These are phyloP conservation scores for Leptinotarsa texana DNA, from an alignment of 1,140 invertebrate genomes.

Conservation along the genomic window DNA sequence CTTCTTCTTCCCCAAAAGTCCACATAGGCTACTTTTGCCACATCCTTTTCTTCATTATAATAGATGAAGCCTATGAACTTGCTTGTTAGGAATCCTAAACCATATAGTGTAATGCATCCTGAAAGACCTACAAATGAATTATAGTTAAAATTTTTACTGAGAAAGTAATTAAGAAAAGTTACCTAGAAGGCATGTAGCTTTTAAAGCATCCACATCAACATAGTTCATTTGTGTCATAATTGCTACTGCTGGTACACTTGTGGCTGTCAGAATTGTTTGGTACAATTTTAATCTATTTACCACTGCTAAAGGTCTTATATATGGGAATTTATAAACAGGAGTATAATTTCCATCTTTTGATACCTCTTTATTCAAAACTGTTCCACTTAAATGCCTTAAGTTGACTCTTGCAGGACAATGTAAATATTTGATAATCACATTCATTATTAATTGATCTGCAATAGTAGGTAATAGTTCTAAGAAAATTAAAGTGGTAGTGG, in stretches of 20 bases:
- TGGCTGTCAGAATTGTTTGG: constrained; percentile 37
- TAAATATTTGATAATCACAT: constrained; percentile 27
- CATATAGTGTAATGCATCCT: constrained; percentile 51
- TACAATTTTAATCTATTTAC: constrained; percentile 47
- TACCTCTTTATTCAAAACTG: neutral
- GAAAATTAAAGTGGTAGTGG: too few species aligned
- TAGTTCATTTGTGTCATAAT: constrained; percentile 28
- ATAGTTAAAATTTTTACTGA: neutral
- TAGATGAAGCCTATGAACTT: constrained; percentile 64
- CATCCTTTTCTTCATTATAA: constrained; percentile 57
- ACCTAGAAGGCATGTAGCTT: constrained; percentile 29
- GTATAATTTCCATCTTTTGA: constrained; percentile 28
- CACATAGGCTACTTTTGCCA: constrained; percentile 61
- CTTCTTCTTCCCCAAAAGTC: constrained; percentile 62
- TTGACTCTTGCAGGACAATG: neutral
- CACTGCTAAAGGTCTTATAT: constrained; percentile 37
- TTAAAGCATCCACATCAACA: constrained; percentile 24
- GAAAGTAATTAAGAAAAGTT: neutral
- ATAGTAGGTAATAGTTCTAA: constrained; percentile 42
- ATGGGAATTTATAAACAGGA: constrained; percentile 47
- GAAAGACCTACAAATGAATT: constrained; percentile 55
- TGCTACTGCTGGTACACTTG: constrained; percentile 23
- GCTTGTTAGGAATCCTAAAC: constrained; percentile 54
- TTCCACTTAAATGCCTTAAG: neutral
- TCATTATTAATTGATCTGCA: constrained; percentile 46